Evolutionary conservation across 2,797 vertebrate genomes (phyloP).

Genomic region (Lerista edwardsae): DNA sequence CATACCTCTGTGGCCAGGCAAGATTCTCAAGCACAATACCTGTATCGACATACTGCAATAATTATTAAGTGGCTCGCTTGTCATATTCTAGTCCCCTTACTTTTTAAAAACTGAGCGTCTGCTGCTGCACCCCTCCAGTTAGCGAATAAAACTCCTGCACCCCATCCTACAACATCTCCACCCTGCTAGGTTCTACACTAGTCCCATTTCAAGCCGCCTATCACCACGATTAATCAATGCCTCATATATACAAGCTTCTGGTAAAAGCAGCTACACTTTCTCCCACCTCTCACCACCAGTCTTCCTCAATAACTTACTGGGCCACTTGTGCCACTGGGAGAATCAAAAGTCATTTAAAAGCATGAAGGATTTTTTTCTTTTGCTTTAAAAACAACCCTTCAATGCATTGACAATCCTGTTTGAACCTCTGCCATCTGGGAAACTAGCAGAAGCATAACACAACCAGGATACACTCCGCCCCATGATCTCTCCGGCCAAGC

Average conservation of each 20-base stretch:
- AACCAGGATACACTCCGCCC: background rate
- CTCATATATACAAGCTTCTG: background rate
- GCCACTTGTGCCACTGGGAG: background rate
- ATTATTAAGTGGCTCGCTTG: background rate
- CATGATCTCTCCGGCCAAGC: background rate
- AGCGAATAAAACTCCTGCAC: background rate
- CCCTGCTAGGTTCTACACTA: background rate
- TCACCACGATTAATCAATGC: background rate
- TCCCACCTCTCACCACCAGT: background rate
- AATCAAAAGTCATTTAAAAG: background rate
- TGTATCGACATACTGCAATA: background rate
- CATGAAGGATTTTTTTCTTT: background rate
- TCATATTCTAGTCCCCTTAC: background rate
- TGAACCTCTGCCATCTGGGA: background rate
- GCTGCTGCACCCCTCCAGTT: background rate
- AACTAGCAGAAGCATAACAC: background rate
- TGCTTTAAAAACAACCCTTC: too few relatives aligned
- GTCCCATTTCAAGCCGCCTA: background rate
- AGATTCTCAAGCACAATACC: background rate
- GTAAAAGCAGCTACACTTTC: background rate
- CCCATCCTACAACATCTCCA: background rate
- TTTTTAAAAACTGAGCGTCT: background rate
- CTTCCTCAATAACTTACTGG: background rate
- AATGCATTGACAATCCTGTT: background rate
- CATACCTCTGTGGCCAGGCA: background rate